These are phyloP conservation scores for Globia sparganii DNA, from an alignment of 2,888 invertebrate genomes.

Conservation along the genomic window DNA sequence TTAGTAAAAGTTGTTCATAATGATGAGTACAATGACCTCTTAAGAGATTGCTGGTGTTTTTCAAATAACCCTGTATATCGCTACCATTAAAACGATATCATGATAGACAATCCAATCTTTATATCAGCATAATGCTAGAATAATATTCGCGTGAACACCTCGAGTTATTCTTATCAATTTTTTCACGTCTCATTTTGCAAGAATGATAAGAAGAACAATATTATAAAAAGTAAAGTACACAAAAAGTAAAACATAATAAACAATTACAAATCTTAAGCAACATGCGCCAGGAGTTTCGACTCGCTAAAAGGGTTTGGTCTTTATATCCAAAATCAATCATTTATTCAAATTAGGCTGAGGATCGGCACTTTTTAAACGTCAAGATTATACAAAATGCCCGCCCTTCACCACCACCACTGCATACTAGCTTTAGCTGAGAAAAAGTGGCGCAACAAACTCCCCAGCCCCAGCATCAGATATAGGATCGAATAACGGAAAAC, in stretches of 20 bases:
- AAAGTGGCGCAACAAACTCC: neutral
- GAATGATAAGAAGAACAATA: too few relatives aligned
- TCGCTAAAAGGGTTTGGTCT: too few relatives aligned
- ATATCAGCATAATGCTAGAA: neutral
- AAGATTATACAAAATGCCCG: neutral
- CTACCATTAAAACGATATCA: neutral
- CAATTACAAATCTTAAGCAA: too few relatives aligned
- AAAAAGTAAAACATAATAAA: too few relatives aligned
- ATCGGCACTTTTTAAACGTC: neutral
- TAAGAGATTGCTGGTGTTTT: too few relatives aligned
- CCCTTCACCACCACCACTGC: neutral
- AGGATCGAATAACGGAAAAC: neutral
- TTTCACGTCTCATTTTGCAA: slow-evolving; percentile 30
- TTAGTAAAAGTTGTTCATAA: too few relatives aligned
- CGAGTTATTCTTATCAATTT: slow-evolving; percentile 34
- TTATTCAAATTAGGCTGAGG: neutral
- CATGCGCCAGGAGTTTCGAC: too few relatives aligned
- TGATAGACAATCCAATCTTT: slow-evolving; percentile 1
- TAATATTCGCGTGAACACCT: slow-evolving; percentile 31
- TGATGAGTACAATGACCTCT: too few relatives aligned
- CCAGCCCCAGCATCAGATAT: neutral
- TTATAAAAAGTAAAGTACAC: too few relatives aligned
- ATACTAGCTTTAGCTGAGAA: neutral
- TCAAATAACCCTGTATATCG: too few relatives aligned
- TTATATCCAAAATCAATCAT: too few relatives aligned